A percentile compares a stretch with the other conserved stretches of the same genome.
phyloP scores from a whole-genome alignment of 92 coral and sea anemone species.

The Umimayanthus chanpuru region DNA sequence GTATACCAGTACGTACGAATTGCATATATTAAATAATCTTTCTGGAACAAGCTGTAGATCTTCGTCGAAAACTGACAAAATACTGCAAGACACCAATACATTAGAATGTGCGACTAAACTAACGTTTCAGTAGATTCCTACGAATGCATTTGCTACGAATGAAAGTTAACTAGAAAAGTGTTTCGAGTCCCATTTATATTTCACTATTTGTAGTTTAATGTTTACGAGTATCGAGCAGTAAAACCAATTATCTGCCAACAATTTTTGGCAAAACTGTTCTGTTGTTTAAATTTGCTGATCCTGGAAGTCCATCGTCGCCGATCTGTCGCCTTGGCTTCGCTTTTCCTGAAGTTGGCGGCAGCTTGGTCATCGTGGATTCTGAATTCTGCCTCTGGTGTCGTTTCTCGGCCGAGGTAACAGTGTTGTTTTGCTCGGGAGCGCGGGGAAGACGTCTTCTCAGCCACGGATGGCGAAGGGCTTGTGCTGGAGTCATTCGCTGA shows the following conservation, averaged over 20 bases:
- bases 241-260: constrained; percentile 78
- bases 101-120: background rate
- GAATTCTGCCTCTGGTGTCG: constrained; percentile 64
- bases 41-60: background rate
- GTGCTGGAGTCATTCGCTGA: constrained; percentile 90
- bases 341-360: constrained; percentile 94
- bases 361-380: constrained; percentile 78
- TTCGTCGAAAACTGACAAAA: constrained; percentile 3
- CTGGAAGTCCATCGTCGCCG: constrained; percentile 65
- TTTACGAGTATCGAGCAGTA: background rate
- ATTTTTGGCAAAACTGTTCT: constrained; percentile 99
- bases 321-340: constrained; percentile 75
- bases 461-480: constrained; percentile 98
- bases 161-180: constrained; percentile 1
- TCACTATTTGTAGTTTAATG: background rate
- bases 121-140: background rate
- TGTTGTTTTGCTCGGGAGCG: constrained; percentile 90
- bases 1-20: constrained; percentile 1
- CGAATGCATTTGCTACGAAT: constrained; percentile 37
- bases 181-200: background rate
- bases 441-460: constrained; percentile 91
- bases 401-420: constrained; percentile 62
- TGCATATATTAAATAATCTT: background rate
- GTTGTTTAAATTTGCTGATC: constrained; percentile 71
- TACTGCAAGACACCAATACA: background rate